Evolutionary conservation across 1,140 invertebrate species (phyloP).

Genomic region (Akabosia matsudoensis): DNA sequence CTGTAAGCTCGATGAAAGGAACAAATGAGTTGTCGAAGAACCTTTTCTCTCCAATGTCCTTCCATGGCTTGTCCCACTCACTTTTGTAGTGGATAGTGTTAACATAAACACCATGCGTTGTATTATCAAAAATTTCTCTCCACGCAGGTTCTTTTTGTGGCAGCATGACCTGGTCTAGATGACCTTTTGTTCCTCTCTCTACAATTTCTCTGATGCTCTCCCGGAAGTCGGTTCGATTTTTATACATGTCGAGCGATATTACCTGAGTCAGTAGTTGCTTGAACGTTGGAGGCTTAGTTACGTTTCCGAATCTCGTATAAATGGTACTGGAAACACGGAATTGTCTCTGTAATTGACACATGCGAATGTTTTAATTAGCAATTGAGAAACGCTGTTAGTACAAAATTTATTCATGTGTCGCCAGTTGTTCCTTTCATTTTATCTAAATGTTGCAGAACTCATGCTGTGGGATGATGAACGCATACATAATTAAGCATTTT

Average conservation of each 20-base stretch:
- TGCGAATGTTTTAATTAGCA: too few species aligned
- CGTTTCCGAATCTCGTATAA: slow-evolving; percentile 20
- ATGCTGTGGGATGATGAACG: too few species aligned
- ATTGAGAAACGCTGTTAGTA: too few species aligned
- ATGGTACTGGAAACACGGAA: slow-evolving; percentile 25
- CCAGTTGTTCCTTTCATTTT: too few species aligned
- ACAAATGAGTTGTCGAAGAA: slow-evolving; percentile 22
- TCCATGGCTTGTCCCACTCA: slow-evolving; percentile 26
- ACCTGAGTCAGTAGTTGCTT: slow-evolving; percentile 12
- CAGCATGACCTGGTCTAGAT: slow-evolving; percentile 27
- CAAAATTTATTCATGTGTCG: too few species aligned
- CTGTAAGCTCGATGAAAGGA: slow-evolving; percentile 25
- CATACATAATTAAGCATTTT: too few species aligned
- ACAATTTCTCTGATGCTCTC: background rate
- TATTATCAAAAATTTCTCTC: slow-evolving; percentile 29
- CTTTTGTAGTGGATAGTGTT: slow-evolving; percentile 27
- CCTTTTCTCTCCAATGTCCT: slow-evolving; percentile 24
- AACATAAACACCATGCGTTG: slow-evolving; percentile 28
- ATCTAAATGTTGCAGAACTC: too few species aligned
- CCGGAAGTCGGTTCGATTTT: background rate
- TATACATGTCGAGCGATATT: slow-evolving; percentile 11
- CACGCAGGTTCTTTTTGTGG: slow-evolving; percentile 21
- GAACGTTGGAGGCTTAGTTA: slow-evolving; percentile 9
- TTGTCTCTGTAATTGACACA: slow-evolving; percentile 17
- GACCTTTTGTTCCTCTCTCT: slow-evolving; percentile 14